Evolutionary conservation across 1,140 invertebrate species (phyloP), one percentile per base, ranked within the genome.

Genomic region (Babylonia areolata): DNA sequence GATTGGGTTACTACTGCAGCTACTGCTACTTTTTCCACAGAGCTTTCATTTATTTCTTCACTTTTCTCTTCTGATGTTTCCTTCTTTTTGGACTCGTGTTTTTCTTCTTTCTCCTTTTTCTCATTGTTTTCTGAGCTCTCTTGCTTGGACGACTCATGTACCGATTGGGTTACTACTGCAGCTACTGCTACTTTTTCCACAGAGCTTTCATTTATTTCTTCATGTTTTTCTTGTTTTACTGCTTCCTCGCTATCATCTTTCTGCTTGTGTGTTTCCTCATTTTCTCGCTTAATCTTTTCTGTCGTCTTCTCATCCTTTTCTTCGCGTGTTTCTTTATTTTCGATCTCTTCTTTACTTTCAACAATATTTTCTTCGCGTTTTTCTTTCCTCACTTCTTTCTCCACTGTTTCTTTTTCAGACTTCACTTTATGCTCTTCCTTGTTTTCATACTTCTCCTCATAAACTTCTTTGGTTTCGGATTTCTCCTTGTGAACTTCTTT

Each of bases 381-480:
- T 31, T 79, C 77, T 42, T 40, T 40, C 20, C 75, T 6, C 31
- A 37, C 35, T 77, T 37, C 75, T 78, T n/a, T n/a, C 40, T 37
- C 37, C 35, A 42, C 39, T 3, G 78, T 42, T n/a, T n/a, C 28
- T 46, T 79, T 12, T 46, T 37, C 31, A 79, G 39, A 39, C 46
- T 46, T 79, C 31, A 11, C 39, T 28, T 46, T n/a, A 31, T 42
- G 20, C 3, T 42, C 78, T 37, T 79, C 75, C 35, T n/a, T n/a
- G n/a, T 78, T 79, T 46, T 37, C 78, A 79, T 37, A 78, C 40
- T 78, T 42, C 75, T 78, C 40, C 33, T 78, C 75, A 42, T 78
- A 17, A 17, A 39, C 75, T 37, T 78, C 35, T 42, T 78, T 37
- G n/a, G n/a, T 79, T 46, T 37, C 78, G 42, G 78, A 78, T 28